These are phyloP conservation scores for Muscidifurax raptorellus DNA, from an alignment of 1,140 invertebrate species.

Conservation along the genomic window DNA sequence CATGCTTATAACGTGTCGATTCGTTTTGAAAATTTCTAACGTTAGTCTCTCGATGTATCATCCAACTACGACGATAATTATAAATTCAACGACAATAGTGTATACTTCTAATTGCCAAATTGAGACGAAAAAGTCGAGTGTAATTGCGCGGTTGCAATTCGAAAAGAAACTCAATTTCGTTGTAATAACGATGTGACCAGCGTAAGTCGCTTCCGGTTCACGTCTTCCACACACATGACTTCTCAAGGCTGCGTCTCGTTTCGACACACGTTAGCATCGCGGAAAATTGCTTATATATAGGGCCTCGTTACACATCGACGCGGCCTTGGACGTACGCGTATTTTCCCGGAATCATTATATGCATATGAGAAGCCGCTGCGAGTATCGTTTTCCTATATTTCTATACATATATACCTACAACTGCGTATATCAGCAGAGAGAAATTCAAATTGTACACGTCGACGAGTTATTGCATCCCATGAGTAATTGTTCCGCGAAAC, in stretches of 20 bases:
- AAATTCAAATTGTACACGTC: not conserved
- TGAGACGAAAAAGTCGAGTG: not conserved
- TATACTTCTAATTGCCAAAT: not conserved
- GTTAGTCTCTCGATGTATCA: no score
- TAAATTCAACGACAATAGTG: no score
- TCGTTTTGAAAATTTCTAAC: not conserved
- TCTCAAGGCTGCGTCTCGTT: not conserved
- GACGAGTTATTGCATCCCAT: not conserved
- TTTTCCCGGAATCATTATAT: not conserved
- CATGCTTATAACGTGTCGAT: not conserved
- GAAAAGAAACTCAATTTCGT: not conserved
- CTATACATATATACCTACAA: not conserved
- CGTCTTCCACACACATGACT: not conserved
- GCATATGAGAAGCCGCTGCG: no score
- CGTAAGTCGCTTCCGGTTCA: not conserved
- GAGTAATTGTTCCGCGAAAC: not conserved
- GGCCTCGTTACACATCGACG: not conserved
- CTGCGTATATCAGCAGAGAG: not conserved
- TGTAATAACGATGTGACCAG: not conserved
- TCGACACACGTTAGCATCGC: no score
- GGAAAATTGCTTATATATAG: not conserved
- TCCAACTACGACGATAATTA: no score
- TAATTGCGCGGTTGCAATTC: no score
- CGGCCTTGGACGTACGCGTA: not conserved
- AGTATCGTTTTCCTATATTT: not conserved